Evolutionary conservation across 2,797 vertebrate genomes (phyloP), one percentile per base, ranked within the genome.

Genomic region (Oryzias sinensis): DNA sequence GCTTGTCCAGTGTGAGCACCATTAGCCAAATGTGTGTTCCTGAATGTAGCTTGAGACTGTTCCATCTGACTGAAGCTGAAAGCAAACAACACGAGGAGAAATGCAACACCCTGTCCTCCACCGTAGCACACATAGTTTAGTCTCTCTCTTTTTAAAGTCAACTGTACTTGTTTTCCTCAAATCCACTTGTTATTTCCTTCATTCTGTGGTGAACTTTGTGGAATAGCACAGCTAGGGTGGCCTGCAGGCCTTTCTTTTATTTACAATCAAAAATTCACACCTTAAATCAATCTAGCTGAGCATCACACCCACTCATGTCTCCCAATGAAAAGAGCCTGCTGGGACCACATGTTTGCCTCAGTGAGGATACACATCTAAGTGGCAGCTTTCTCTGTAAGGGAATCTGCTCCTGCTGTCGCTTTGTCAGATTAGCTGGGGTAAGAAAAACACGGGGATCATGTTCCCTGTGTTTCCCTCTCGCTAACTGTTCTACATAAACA

Each of bases 261-360:
- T 86, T 91, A 87, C 90, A 91, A 91, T 92, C 90, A 92, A 91
- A 91, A 84, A 76, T 80, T 85, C 85, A 88, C 87, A 87, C 80
- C 81, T 37, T 72, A 83, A 82, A 88, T 87, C 85, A 88, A 89
- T 87, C 79, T 65, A 70, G 65, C 79, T 1, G 68, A 77, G 62
- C 75, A 87, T 88, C 87, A 74, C 81, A 77, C 80, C 71, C 70
- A 77, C 80, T 82, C 67, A 70, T 70, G 65, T 78, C 59, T 40
- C 68, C 62, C 49, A 71, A 59, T 74, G 69, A 80, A 83, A 83
- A 53, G 74, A 85, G 72, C 73, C 78, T 64, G 56, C 73, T 46
- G 56, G 79, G 83, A 75, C 80, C 86, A 87, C 83, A 89, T 89
- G 87, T 90, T 90, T 90, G 84, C 74, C 79, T 88, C 89, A 83